phyloP scores from a whole-genome alignment of 2,797 vertebrate genomes.

The Neosilurus mollespiculum region DNA sequence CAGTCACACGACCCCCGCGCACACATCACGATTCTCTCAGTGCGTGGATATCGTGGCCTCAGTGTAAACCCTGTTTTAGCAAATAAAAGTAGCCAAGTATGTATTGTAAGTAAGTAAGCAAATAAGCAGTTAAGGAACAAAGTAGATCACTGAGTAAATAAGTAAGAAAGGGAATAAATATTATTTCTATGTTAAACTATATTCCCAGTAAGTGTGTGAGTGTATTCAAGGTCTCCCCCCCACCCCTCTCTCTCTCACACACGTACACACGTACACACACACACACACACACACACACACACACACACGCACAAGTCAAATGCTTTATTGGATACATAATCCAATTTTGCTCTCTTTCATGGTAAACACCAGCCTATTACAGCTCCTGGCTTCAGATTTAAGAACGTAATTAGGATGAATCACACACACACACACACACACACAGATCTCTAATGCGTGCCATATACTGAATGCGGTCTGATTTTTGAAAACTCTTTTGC shows the following conservation, averaged over 20 bases:
- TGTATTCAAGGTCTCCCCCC: too few species aligned
- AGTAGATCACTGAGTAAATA: not conserved
- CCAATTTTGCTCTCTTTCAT: conserved; percentile 10
- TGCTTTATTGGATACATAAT: conserved; percentile 26
- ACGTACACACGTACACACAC: not conserved
- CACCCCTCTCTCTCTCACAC: not conserved
- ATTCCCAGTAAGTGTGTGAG: not conserved
- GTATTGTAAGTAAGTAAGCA: not conserved
- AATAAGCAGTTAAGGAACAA: not conserved
- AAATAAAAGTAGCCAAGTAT: too few species aligned
- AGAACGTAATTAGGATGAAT: conserved; percentile 24
- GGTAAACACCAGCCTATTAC: conserved; percentile 3
- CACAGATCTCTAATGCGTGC: too few species aligned
- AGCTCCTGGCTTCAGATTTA: conserved; percentile 44
- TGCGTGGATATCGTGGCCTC: too few species aligned
- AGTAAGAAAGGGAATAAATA: not conserved
- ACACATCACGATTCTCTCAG: too few species aligned
- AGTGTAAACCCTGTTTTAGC: too few species aligned
- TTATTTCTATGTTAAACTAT: not conserved
- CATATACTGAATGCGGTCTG: too few species aligned
- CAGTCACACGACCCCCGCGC: too few species aligned
- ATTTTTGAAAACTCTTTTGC: too few species aligned
- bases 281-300: not conserved
- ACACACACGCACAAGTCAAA: not conserved
- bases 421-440: not conserved